Evolutionary conservation across 2,888 invertebrate genomes (phyloP).

Genomic region (Pterostichus niger): DNA sequence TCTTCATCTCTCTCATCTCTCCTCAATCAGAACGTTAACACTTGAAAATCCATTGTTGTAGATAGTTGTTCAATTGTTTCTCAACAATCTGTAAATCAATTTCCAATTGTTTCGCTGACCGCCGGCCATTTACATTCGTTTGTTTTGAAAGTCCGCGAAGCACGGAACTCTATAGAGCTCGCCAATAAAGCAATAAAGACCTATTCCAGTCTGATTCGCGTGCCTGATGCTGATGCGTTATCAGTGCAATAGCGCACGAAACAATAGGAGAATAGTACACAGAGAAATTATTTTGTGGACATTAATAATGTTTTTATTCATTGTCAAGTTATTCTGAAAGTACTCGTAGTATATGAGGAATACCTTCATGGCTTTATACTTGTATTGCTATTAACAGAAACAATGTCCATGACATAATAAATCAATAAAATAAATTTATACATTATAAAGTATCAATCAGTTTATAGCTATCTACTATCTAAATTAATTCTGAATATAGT

Average conservation of each 20-base stretch:
- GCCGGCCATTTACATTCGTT: constrained; percentile 44
- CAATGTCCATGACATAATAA: no score
- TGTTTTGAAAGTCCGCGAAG: constrained; percentile 50
- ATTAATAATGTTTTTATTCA: no score
- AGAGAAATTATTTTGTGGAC: no score
- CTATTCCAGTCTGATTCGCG: constrained; percentile 62
- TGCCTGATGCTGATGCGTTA: constrained; percentile 8
- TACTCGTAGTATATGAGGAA: no score
- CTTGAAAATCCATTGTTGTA: constrained; percentile 49
- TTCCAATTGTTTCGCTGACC: constrained; percentile 54
- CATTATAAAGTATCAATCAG: no score
- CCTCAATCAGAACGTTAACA: constrained; percentile 15
- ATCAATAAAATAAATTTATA: no score
- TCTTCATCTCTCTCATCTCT: constrained; percentile 12
- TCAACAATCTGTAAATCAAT: constrained; percentile 64
- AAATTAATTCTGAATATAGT: no score
- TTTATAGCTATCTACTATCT: no score
- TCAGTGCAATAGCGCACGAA: not conserved
- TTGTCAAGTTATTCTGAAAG: no score
- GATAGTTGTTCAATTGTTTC: constrained; percentile 57
- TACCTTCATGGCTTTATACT: no score
- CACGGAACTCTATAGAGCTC: not conserved
- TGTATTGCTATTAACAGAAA: no score
- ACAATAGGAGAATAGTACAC: not conserved
- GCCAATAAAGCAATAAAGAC: constrained; percentile 19